Evolutionary conservation across 2,797 vertebrate genomes (phyloP).

Genomic region (Halcyon smyrnensis): DNA sequence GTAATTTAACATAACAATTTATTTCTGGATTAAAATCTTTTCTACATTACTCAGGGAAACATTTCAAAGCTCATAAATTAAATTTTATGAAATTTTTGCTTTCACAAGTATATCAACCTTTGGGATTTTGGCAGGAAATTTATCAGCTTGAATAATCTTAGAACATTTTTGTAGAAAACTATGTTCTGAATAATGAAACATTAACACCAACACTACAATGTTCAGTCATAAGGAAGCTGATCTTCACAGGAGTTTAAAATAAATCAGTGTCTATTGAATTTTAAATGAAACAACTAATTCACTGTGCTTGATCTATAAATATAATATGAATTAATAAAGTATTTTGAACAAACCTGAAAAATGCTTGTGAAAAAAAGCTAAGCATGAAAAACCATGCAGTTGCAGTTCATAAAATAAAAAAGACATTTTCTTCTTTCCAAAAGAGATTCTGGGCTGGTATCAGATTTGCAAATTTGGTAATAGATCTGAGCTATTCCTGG

Average conservation of each 20-base stretch:
- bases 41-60: background rate
- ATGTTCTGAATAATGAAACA: background rate
- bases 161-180: background rate
- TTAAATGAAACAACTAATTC: background rate
- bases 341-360: background rate
- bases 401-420: background rate
- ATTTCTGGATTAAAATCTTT: background rate
- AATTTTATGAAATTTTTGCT: background rate
- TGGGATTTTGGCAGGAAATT: background rate
- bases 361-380: background rate
- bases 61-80: background rate
- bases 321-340: background rate
- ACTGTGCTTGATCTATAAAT: background rate
- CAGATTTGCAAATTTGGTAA: background rate
- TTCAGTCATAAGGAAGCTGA: background rate
- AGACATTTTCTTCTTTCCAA: background rate
- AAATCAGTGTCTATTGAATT: background rate
- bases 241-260: background rate
- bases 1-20: background rate
- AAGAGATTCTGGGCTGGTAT: background rate
- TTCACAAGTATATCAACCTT: background rate
- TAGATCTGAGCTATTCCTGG: background rate
- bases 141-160: background rate
- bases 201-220: background rate
- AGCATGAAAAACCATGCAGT: background rate